Base-by-base conservation (phyloP, 2,113 vertebrate genomes). In the Misgurnus mizolepis region DNA sequence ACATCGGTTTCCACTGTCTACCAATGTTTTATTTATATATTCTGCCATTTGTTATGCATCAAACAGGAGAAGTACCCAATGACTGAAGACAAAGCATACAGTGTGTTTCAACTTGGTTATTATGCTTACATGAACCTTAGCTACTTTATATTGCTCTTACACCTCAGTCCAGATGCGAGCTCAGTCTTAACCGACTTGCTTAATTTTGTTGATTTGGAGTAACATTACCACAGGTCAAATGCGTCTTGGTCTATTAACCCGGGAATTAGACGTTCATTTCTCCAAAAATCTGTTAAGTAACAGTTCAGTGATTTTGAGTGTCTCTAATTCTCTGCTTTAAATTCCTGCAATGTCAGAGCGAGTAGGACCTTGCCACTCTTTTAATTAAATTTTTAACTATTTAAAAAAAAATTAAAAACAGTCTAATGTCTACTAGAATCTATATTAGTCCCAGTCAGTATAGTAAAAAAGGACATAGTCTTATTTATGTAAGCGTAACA, bases 241-340 rank as follows among this genome's bases (percentile, higher is more conserved):
- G 62, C 55, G 75, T 66, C 61, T 55, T 77, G 75, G 45, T 77
- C 61, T 66, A 66, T 77, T 77, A 77, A 77, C 47, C 75, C 62
- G 47, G 12, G 34, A 77, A 62, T 77, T 62, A 39, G 74, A 27
- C 34, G 17, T 77, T 66, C 45, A 67, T 40, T 66, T 66, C 61
- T 67, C 27, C 7, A 5, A 53, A 75, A 77, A 77, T 77, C 75
- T 40, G 47, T 77, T 75, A 77, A 66, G 75, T 65, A 77, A 77
- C 75, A 77, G 62, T 66, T 66, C 75, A 77, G 62, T 66, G 75
- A 50, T 77, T 67, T 34, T 3, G 27, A 77, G 62, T 3, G 9
- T 76, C 34, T 53, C 47, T 76, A 43, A n/a, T 64, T 76, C 73
- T 76, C 60, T 50, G 60, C 45, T 64, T 22, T 0, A 22, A 34